Evolutionary conservation across 2,888 invertebrate genomes (phyloP), one percentile per base, ranked within the genome.

Genomic region (Clusia tigrina): DNA sequence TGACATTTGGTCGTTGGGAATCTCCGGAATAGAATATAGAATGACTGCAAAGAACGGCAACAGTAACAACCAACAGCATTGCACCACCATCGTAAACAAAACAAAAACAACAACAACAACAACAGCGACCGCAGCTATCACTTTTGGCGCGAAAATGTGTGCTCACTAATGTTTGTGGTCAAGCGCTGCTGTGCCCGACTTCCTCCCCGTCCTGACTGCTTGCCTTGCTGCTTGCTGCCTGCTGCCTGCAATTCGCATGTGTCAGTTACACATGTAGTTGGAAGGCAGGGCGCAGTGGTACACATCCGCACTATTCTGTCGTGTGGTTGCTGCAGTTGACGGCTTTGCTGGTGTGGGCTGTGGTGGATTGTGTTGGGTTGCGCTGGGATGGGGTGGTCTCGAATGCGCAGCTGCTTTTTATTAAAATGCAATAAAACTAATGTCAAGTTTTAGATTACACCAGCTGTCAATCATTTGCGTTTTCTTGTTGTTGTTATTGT

Each of bases 1-100:
- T 76, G 76, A 77, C 69, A 70, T 71, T 68, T 64, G 72, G 77
- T 69, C 76, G 77, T 77, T 78, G 76, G 72, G 76, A 74, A 74
- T 74, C 76, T 77, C 74, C 67, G 64, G 63, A 23, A 32, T 32
- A 32, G 32, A n/a, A n/a, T n/a, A n/a, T n/a, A n/a, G 32, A 6
- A 32, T 32, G 32, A 32, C 6, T 12, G 32, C 6, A 32, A 6
- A 32, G 6, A 32, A 32, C 6, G 12, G 32, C 32, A 32, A 12
- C 32, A 32, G 32, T 32, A 32, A 12, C 32, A 32, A 12, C 32
- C 32, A 32, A 12, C 32, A 32, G 12, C 32, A 32, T n/a, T n/a
- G 12, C 32, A 32, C 6, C 12, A 32, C 32, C 12, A 10, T 42
- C 9, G n/a, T 5, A 10, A 42, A 42, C 12, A 42, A 10, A n/a